Conservation (phyloP, 2,888 invertebrate species). For the Lamellibrachia columna region DNA sequence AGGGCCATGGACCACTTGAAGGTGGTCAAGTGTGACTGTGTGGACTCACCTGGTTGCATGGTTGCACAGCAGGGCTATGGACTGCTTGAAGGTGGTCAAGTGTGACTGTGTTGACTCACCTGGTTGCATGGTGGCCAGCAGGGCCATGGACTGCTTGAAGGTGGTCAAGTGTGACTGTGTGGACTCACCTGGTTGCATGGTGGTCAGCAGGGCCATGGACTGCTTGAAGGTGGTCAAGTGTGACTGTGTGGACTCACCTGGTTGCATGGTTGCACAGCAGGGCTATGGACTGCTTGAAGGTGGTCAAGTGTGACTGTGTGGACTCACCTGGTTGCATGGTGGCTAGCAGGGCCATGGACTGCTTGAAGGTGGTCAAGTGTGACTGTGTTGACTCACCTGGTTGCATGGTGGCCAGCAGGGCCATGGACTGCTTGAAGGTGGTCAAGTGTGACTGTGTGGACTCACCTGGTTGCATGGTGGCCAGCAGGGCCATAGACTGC, state of each 20-base stretch:
- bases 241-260: too few species aligned
- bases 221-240: slow-evolving; percentile 35
- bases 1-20: neutral
- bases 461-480: slow-evolving; percentile 28
- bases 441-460: neutral
- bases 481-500: slow-evolving; percentile 21
- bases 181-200: slow-evolving; percentile 26
- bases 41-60: too few species aligned
- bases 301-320: too few species aligned
- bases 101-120: neutral
- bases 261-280: too few species aligned
- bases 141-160: neutral
- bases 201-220: slow-evolving; percentile 25
- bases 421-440: neutral
- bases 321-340: too few species aligned
- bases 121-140: too few species aligned
- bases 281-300: too few species aligned
- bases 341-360: too few species aligned
- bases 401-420: too few species aligned
- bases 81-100: neutral
- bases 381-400: neutral
- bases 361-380: neutral
- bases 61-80: too few species aligned
- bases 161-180: neutral
- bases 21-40: slow-evolving; percentile 50